Conservation (phyloP, 92 coral and sea anemone species). For the Parazoanthus swiftii region DNA sequence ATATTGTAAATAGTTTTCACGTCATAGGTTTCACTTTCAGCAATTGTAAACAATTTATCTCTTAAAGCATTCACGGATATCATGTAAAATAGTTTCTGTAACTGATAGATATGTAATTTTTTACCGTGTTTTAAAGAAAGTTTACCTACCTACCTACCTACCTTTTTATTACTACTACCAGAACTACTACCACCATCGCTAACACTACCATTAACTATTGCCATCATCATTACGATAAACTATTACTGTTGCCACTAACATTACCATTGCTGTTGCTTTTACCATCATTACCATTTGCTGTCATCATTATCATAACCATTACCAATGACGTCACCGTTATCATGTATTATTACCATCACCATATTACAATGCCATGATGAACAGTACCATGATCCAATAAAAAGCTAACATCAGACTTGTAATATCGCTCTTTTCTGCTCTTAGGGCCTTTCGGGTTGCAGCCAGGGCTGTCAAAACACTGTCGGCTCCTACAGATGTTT, state of each 20-base stretch:
- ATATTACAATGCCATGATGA: too few relatives aligned
- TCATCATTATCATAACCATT: not conserved
- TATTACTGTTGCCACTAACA: not conserved
- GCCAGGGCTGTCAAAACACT: constrained; percentile 72
- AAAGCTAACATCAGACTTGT: not conserved
- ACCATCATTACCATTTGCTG: not conserved
- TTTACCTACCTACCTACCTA: too few relatives aligned
- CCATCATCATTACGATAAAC: not conserved
- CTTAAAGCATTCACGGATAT: too few relatives aligned
- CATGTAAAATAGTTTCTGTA: too few relatives aligned
- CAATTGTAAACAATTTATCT: too few relatives aligned
- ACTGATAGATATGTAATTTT: too few relatives aligned
- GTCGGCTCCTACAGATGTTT: constrained; percentile 77
- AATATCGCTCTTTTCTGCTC: not conserved
- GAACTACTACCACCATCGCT: not conserved
- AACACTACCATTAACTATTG: not conserved
- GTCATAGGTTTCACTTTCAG: too few relatives aligned
- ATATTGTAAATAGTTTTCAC: too few relatives aligned
- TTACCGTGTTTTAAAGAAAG: too few relatives aligned
- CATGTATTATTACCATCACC: not conserved
- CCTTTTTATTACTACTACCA: too few relatives aligned
- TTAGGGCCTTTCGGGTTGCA: constrained; percentile 67
- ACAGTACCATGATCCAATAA: not conserved
- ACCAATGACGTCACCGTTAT: not conserved
- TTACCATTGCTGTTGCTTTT: too few relatives aligned